Conservation (phyloP, 2,113 vertebrate species). For the Nothocercus julius region DNA sequence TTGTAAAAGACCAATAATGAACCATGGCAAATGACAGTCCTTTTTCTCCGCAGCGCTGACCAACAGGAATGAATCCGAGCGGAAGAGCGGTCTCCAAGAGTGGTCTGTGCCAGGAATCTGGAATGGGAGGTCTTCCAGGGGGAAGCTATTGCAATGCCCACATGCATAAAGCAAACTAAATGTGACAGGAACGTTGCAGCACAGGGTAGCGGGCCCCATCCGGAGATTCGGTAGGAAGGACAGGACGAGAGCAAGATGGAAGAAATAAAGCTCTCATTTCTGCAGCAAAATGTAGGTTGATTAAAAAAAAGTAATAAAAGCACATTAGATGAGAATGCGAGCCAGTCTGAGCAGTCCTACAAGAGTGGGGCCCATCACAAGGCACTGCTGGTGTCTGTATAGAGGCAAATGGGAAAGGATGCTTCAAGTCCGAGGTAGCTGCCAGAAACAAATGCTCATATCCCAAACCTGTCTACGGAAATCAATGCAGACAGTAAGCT, state of each 20-base stretch:
- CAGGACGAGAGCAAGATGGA: background rate
- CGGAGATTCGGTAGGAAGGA: background rate
- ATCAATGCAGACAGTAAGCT: background rate
- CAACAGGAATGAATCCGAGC: background rate
- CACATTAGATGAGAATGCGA: background rate
- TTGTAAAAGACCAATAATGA: background rate
- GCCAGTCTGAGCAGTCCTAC: rapidly evolving
- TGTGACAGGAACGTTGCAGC: background rate
- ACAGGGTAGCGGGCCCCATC: background rate
- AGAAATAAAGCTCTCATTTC: background rate
- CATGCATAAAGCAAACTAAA: background rate
- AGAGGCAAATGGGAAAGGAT: background rate
- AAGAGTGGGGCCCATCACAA: background rate
- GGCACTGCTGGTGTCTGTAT: background rate
- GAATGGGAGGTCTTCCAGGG: background rate
- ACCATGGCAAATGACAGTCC: background rate
- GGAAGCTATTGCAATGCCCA: background rate
- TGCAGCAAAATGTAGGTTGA: background rate
- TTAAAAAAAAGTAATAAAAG: background rate
- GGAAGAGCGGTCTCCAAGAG: background rate
- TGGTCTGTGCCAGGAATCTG: background rate
- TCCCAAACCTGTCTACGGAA: background rate
- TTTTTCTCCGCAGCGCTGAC: background rate
- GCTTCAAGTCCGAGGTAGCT: background rate
- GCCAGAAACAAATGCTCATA: background rate